Base-by-base conservation (phyloP, 2,888 invertebrate species). In the Melipona beecheii region DNA sequence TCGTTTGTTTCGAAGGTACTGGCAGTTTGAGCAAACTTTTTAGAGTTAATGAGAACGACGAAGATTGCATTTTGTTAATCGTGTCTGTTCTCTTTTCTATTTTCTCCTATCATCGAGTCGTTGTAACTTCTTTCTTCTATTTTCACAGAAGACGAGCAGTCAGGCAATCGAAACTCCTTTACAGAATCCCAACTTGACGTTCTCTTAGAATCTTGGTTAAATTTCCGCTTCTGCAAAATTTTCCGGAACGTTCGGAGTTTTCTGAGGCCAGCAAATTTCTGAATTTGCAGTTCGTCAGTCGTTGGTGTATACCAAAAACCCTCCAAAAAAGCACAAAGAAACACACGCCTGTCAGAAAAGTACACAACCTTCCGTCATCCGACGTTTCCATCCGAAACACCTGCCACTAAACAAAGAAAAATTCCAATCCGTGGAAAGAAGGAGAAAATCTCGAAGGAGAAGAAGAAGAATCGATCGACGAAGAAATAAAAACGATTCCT, bases 401-500 rank as follows among this genome's bases (percentile, higher is more conserved):
- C 56, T 58, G 56, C n/a, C 56, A n/a, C 56, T 56, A n/a, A 58
- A 58, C n/a, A 36, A 9, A 43, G 31, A 31, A 43, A 43, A 4
- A 15, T 58, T 58, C 56, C 56, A n/a, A n/a, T 5, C 56, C 56
- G 11, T 24, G 56, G n/a, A 24, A 58, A 64, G 43, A 31, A 50
- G 9, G 62, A 36, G 62, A 75, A 50, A 72, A 54, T 54, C 21
- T 5, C 21, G n/a, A 58, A 36, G 9, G 9, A 36, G 36, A 36
- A 36, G 36, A 43, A 43, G 43, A 43, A 43, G 43, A 9, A 71
- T 65, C 75, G 75, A 43, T n/a, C 52, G 84, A 73, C 60, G 64
- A 75, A 84, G 68, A 78, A 69, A 76, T 73, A 76, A 80, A 85
- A 76, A 84, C 24, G 31, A 21, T 27, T 27, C 43, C 21, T 69